Base-by-base conservation (phyloP, 92 coral and sea anemone species). In the Heteractis magnifica region DNA sequence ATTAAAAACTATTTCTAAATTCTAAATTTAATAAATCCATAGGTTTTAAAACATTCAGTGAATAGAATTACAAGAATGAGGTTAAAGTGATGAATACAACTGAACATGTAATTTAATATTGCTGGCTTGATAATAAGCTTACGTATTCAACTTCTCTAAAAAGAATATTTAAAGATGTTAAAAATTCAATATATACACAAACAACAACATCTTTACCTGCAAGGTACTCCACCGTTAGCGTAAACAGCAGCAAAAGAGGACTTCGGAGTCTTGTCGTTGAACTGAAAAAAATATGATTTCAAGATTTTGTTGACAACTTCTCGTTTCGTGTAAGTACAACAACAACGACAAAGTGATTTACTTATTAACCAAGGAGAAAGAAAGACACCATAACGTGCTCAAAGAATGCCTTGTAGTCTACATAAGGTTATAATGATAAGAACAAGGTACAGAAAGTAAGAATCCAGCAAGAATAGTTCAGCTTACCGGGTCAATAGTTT, bases 191-290 rank as follows among this genome's bases (percentile, higher is more conserved):
- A 52, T 8, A 76, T 18, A 76, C 53, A 62, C 19, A 76, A 23
- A 58, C 1, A 56, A 5, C 1, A 41, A 49, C 73, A 81, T 68
- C 10, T 87, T 70, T 89, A 93, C 98, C 98, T 92, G 93, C 98
- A 95, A 2, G 98, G 98, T 10, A 95, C 98, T 49, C 97, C 95
- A 20, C 98, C 98, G 73, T 93, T 95, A 51, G 95, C 90, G 60
- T 95, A 95, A 65, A 94, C 91, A 26, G 98, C 94, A 70, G 98
- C 95, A 90, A 95, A 95, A 51, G 98, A 93, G 10, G 97, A 93
- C 83, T 95, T 95, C 10, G 94, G 95, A 13, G 92, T 90, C 81
- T 93, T 91, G 82, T 91, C 94, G 76, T 93, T 95, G 75, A 95
- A 95, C 98, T 95, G 84, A 49, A 87, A 78, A 78, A 50, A 79